Percentiles rank a stretch among this genome's conserved stretches.
Conservation (phyloP, 2,888 invertebrate species). For the Hypomecis punctinalis region DNA sequence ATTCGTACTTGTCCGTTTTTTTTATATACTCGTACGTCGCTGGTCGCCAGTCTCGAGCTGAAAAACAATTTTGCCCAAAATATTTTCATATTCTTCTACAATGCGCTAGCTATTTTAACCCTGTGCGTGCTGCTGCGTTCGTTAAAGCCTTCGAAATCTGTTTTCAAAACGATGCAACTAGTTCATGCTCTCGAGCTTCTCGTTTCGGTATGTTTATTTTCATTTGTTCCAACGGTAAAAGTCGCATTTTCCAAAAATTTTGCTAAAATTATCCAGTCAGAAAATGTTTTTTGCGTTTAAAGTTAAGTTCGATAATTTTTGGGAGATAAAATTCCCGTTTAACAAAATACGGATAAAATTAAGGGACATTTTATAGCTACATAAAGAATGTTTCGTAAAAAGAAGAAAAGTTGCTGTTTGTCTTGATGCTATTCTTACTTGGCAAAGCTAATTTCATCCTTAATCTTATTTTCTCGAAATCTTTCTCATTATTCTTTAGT, state of each 20-base stretch:
- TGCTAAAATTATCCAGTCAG: slow-evolving; percentile 2
- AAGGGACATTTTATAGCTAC: too few relatives aligned
- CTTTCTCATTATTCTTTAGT: slow-evolving; percentile 6
- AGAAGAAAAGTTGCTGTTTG: not conserved
- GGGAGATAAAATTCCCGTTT: too few relatives aligned
- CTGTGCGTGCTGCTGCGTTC: slow-evolving; percentile 61
- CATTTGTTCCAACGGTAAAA: slow-evolving; percentile 17
- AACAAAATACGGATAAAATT: too few relatives aligned
- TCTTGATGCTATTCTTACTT: not conserved
- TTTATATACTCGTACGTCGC: too few relatives aligned
- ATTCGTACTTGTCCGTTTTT: too few relatives aligned
- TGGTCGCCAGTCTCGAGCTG: too few relatives aligned
- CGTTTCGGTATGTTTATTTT: slow-evolving; percentile 39
- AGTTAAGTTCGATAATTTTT: too few relatives aligned
- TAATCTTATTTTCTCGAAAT: not conserved
- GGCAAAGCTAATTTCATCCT: not conserved
- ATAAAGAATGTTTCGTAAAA: not conserved
- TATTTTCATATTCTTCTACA: not conserved
- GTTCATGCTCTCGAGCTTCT: slow-evolving; percentile 43
- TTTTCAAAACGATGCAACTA: slow-evolving; percentile 55
- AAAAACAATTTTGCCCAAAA: not conserved
- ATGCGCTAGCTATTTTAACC: slow-evolving; percentile 2
- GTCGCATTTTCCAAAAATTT: slow-evolving; percentile 9
- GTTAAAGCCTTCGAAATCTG: slow-evolving; percentile 53
- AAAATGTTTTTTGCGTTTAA: not conserved